phyloP scores from a whole-genome alignment of 2,797 vertebrate species.

The Distichodus sexfasciatus region DNA sequence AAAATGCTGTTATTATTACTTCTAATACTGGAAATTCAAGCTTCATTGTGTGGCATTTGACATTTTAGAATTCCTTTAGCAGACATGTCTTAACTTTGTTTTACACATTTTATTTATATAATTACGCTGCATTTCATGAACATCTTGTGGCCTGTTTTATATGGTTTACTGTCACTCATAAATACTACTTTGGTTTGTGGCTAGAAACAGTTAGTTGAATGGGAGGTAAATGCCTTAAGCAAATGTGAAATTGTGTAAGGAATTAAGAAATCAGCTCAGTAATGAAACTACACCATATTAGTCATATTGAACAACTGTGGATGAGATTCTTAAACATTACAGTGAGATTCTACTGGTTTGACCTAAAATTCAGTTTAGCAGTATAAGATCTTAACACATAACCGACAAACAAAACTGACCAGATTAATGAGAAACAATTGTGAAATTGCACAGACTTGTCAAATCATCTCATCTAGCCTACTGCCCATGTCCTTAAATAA shows the following conservation, averaged over 20 bases:
- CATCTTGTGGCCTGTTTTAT: conserved; percentile 12
- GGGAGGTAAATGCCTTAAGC: conserved; percentile 27
- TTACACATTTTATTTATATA: conserved; percentile 40
- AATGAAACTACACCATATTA: conserved; percentile 43
- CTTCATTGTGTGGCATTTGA: conserved; percentile 7
- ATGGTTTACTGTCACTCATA: conserved; percentile 18
- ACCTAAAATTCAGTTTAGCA: conserved; percentile 40
- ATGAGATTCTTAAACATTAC: conserved; percentile 30
- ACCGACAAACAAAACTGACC: conserved; percentile 53
- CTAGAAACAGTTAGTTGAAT: conserved; percentile 3
- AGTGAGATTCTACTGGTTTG: conserved; percentile 49
- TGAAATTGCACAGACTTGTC: conserved; percentile 57
- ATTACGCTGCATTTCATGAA: conserved; percentile 35
- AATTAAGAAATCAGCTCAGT: conserved; percentile 33
- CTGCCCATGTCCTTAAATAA: conserved; percentile 36
- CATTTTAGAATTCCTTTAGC: conserved; percentile 1
- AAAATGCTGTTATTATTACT: neutral
- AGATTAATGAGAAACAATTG: conserved; percentile 53
- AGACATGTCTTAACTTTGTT: conserved; percentile 9
- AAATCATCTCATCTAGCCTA: conserved; percentile 29
- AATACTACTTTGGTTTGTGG: conserved; percentile 20
- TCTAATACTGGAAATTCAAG: conserved; percentile 1
- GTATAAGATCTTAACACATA: conserved; percentile 50
- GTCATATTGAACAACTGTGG: conserved; percentile 33
- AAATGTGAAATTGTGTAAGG: conserved; percentile 43